These are phyloP conservation scores for Notiomystis cincta DNA, from an alignment of 2,113 vertebrate species.

Conservation along the genomic window DNA sequence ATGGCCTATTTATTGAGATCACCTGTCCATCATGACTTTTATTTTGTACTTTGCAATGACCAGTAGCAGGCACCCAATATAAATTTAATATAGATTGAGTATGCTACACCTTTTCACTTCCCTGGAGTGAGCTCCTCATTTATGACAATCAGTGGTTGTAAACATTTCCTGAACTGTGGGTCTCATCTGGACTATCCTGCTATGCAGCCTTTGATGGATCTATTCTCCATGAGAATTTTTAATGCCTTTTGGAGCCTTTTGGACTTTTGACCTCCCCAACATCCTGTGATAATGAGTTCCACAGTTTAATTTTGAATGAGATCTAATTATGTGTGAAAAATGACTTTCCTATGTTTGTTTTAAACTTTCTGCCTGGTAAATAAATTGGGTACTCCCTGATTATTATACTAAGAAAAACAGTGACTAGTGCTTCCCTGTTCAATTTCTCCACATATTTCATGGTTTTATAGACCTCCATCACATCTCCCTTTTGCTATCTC, in stretches of 20 bases:
- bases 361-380: slow-evolving; percentile 4
- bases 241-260: background rate
- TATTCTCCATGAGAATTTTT: background rate
- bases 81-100: background rate
- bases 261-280: slow-evolving; percentile 13
- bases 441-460: background rate
- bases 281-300: background rate
- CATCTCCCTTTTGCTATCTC: background rate
- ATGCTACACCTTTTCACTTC: background rate
- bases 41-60: background rate
- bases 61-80: background rate
- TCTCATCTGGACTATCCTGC: background rate
- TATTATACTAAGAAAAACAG: background rate
- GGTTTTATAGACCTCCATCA: background rate
- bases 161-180: background rate
- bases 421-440: background rate
- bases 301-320: slow-evolving; percentile 1
- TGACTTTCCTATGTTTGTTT: slow-evolving; percentile 21
- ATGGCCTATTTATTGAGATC: background rate
- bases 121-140: background rate
- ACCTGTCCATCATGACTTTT: background rate
- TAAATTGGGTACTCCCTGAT: slow-evolving; percentile 1
- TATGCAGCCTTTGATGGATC: background rate
- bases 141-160: background rate
- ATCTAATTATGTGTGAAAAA: slow-evolving; percentile 43